Evolutionary conservation across 2,888 invertebrate genomes (phyloP).

Genomic region (Nephrocerus scutellatus): DNA sequence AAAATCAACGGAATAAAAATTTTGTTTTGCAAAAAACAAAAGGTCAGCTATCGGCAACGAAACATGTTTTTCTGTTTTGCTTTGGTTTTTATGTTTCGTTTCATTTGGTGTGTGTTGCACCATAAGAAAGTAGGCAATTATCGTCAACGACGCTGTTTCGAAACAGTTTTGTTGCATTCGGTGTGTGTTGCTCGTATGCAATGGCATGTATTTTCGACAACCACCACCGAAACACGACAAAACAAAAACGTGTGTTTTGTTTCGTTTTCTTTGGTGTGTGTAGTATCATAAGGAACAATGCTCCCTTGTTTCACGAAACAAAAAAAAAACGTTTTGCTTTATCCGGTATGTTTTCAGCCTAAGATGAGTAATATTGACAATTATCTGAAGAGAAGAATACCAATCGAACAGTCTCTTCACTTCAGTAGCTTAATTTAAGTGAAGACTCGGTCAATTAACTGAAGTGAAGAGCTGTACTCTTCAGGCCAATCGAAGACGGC

Average conservation of each 20-base stretch:
- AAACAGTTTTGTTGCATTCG: conserved; percentile 9
- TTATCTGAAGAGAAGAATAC: too few species aligned
- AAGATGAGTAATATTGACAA: too few species aligned
- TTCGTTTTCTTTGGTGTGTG: too few species aligned
- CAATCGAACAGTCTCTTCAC: too few species aligned
- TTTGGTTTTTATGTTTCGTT: conserved; percentile 10
- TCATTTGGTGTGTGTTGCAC: conserved; percentile 11
- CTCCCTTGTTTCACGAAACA: too few species aligned
- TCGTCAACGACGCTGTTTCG: conserved; percentile 7
- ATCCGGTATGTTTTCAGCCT: too few species aligned
- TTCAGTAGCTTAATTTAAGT: too few species aligned
- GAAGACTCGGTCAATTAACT: too few species aligned
- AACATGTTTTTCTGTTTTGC: conserved; percentile 10
- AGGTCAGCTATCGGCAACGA: conserved; percentile 13
- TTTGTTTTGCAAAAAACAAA: conserved; percentile 7
- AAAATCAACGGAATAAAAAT: conserved; percentile 10
- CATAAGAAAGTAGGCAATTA: conserved; percentile 11
- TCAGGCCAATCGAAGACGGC: too few species aligned
- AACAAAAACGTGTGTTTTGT: conserved; percentile 9
- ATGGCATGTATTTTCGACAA: conserved; percentile 9
- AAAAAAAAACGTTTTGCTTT: too few species aligned
- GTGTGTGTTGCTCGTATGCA: conserved; percentile 8
- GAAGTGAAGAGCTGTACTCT: too few species aligned
- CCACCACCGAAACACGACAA: conserved; percentile 5
- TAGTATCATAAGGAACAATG: too few species aligned